phyloP scores from a whole-genome alignment of 2,797 vertebrate species.

The Coluber constrictor region DNA sequence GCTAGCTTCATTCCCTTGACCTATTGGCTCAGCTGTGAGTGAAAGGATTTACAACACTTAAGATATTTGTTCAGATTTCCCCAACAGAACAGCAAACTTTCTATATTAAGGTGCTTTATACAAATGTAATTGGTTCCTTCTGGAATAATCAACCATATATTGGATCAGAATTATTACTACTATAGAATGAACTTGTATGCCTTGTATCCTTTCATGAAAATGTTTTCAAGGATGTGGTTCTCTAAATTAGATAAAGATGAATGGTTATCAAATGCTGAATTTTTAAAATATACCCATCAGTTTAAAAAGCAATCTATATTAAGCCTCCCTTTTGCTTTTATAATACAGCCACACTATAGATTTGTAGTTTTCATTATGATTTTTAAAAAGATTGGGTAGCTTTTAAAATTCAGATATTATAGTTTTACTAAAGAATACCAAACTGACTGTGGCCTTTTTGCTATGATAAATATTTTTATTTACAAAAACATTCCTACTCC shows the following conservation, averaged over 20 bases:
- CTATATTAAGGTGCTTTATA: background rate
- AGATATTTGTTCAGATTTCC: background rate
- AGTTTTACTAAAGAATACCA: background rate
- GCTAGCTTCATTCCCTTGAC: background rate
- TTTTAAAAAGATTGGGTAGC: background rate
- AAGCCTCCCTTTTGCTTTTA: background rate
- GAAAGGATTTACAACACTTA: background rate
- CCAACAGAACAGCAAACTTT: background rate
- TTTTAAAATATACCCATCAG: background rate
- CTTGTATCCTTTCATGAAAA: background rate
- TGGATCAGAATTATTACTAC: background rate
- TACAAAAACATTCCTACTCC: background rate
- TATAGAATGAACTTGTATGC: background rate
- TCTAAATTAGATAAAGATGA: background rate
- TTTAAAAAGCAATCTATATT: background rate
- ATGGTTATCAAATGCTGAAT: background rate
- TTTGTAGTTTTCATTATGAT: background rate
- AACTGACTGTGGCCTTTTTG: background rate
- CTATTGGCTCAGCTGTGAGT: background rate
- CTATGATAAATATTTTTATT: conserved; percentile 2
- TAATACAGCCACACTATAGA: background rate
- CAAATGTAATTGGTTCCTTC: background rate
- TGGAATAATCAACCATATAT: background rate
- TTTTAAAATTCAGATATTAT: background rate
- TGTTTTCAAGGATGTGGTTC: background rate